Conservation (phyloP, 2,113 vertebrate genomes). For the Neolamprologus sp. region DNA sequence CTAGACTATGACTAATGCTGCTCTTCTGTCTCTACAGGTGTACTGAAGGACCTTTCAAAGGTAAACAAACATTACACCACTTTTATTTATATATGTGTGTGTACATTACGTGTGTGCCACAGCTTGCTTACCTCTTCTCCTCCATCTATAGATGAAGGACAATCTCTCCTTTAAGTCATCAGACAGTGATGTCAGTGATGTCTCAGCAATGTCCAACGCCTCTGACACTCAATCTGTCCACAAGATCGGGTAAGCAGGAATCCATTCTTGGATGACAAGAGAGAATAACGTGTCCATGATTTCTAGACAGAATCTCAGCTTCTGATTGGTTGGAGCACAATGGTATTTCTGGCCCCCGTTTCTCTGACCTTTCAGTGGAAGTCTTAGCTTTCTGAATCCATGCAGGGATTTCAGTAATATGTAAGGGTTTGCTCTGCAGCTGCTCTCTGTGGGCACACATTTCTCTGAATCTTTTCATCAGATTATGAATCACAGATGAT, state of each 20-base stretch:
- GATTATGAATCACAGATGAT: background rate
- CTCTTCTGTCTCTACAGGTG: conserved; percentile 71
- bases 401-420: background rate
- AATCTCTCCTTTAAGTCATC: conserved; percentile 84
- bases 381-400: background rate
- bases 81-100: background rate
- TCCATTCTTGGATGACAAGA: background rate
- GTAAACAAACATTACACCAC: conserved; percentile 51
- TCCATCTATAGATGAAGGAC: conserved; percentile 20
- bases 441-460: background rate
- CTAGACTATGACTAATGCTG: background rate
- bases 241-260: conserved; percentile 79
- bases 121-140: background rate
- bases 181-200: conserved; percentile 89
- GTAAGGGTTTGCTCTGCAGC: background rate
- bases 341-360: background rate
- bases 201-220: conserved; percentile 82
- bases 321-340: background rate
- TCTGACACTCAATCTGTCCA: conserved; percentile 75
- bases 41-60: conserved; percentile 86
- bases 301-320: background rate
- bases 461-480: background rate
- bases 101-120: background rate
- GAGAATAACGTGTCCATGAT: background rate
- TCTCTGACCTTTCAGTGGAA: background rate